Percentiles rank a stretch among this genome's conserved stretches.
These are phyloP conservation scores for Silurus asotus DNA, from an alignment of 2,113 vertebrate genomes.

Conservation along the genomic window DNA sequence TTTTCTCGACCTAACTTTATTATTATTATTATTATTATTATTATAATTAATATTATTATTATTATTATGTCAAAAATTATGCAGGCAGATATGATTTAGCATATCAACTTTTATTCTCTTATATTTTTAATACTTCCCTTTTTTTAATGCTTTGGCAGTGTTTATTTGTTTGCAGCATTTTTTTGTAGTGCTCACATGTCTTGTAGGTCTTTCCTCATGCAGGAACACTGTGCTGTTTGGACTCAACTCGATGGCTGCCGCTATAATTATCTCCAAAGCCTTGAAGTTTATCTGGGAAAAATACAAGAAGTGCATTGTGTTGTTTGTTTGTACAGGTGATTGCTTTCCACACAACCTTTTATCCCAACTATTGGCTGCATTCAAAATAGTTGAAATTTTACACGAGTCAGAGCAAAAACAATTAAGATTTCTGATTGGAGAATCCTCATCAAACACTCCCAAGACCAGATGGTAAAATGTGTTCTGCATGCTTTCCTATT, in stretches of 20 bases:
- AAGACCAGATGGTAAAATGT: neutral
- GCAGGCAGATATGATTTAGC: neutral
- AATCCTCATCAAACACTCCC: neutral
- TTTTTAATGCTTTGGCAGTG: neutral
- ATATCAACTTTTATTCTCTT: neutral
- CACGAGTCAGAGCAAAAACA: neutral
- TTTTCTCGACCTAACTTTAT: too few relatives aligned
- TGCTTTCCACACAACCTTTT: neutral
- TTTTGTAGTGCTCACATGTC: conserved; percentile 66
- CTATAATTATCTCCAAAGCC: conserved; percentile 65
- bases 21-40: too few relatives aligned
- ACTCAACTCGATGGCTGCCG: conserved; percentile 65
- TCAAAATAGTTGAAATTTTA: neutral
- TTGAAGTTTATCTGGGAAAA: conserved; percentile 68
- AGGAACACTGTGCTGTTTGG: conserved; percentile 66
- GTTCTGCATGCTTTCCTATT: neutral
- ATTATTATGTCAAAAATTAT: neutral
- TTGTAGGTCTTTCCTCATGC: conserved; percentile 62
- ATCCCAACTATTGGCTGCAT: neutral
- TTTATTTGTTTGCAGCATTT: neutral
- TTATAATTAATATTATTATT: too few relatives aligned
- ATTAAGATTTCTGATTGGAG: neutral
- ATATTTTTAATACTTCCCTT: neutral
- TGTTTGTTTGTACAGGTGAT: neutral
- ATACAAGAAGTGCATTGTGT: neutral